These are phyloP conservation scores for Lepidothrix coronata DNA, from an alignment of 2,113 vertebrate species.

Conservation along the genomic window DNA sequence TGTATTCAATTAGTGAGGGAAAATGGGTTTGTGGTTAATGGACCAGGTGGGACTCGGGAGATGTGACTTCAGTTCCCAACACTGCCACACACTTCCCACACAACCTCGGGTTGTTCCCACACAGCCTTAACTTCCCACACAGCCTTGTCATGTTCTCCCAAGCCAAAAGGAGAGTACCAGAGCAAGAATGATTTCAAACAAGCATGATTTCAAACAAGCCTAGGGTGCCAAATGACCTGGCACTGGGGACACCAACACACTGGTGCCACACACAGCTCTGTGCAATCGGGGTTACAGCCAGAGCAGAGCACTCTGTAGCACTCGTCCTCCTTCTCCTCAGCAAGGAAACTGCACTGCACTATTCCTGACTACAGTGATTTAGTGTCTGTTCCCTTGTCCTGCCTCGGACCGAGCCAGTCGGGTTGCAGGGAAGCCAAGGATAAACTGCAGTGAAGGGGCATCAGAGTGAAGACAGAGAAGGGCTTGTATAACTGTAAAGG, in stretches of 20 bases:
- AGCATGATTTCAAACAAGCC: neutral
- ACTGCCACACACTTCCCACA: neutral
- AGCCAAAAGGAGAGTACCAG: neutral
- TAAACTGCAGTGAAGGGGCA: neutral
- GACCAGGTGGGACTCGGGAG: neutral
- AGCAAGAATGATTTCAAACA: neutral
- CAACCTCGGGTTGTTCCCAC: neutral
- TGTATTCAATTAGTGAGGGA: neutral
- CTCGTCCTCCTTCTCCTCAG: neutral
- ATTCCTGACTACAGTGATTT: neutral
- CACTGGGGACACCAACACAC: neutral
- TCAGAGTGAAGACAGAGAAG: neutral
- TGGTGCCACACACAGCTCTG: rapidly evolving
- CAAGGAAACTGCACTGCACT: neutral
- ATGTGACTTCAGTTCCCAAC: neutral
- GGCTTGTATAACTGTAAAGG: conserved; percentile 3
- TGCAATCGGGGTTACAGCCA: neutral
- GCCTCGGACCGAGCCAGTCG: rapidly evolving
- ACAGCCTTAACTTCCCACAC: neutral
- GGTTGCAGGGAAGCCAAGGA: neutral
- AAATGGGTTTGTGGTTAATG: neutral
- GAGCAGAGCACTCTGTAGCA: rapidly evolving
- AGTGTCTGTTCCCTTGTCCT: neutral
- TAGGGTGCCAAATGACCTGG: neutral
- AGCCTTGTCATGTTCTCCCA: neutral